Evolutionary conservation across 2,113 vertebrate species (phyloP).

Genomic region (Azemiops feae): DNA sequence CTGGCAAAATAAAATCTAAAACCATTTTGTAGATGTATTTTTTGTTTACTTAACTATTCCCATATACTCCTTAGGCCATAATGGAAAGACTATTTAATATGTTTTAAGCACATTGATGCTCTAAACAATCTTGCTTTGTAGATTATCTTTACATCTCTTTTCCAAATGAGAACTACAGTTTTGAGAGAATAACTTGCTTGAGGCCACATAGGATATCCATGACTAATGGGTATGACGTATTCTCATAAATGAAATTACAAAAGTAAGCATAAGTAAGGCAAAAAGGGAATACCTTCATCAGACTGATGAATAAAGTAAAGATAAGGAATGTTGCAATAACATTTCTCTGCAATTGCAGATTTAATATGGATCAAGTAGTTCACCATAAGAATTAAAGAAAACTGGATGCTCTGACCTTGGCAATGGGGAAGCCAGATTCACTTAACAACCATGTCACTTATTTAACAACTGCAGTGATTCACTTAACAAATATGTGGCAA

Average conservation of each 20-base stretch:
- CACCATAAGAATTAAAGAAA: constrained; percentile 63
- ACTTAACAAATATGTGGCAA: not conserved
- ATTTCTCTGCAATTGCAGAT: constrained; percentile 73
- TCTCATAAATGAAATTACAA: constrained; percentile 43
- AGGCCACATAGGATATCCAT: not conserved
- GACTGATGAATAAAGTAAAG: constrained; percentile 64
- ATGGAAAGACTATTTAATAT: not conserved
- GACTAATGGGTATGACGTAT: not conserved
- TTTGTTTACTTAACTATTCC: not conserved
- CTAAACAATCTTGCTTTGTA: not conserved
- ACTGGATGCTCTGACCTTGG: constrained; percentile 66
- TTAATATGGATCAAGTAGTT: constrained; percentile 75
- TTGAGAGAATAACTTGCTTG: not conserved
- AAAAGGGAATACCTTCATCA: constrained; percentile 62
- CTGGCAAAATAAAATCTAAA: constrained; percentile 22
- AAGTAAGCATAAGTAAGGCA: constrained; percentile 57
- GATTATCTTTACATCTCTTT: not conserved
- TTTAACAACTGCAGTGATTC: not conserved
- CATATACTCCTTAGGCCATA: not conserved
- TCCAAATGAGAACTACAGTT: not conserved
- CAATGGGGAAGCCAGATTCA: not conserved
- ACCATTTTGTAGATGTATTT: not conserved
- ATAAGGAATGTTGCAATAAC: constrained; percentile 76
- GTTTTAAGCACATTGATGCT: not conserved
- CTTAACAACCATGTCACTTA: not conserved